Evolutionary conservation across 1,140 invertebrate species (phyloP).

Genomic region (Drosophila burlai): DNA sequence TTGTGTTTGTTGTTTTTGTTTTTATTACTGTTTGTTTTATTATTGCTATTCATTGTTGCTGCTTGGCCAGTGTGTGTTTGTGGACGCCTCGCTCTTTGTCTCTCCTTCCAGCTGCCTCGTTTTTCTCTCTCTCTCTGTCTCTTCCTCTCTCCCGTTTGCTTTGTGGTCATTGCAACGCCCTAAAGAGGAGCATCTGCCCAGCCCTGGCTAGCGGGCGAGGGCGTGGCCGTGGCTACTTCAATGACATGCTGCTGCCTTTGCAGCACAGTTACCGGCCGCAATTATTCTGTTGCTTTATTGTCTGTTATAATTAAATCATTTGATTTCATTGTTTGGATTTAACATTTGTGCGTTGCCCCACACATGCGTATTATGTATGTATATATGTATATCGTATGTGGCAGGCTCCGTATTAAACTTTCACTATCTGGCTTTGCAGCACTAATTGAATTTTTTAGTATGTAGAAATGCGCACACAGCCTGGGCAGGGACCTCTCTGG

Average conservation of each 20-base stretch:
- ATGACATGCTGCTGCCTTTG: slow-evolving; percentile 13
- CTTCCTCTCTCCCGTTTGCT: slow-evolving; percentile 24
- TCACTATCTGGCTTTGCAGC: slow-evolving; percentile 69
- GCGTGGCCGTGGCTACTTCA: slow-evolving; percentile 8
- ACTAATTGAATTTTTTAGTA: slow-evolving; percentile 78
- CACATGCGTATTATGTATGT: background rate
- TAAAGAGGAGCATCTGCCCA: slow-evolving; percentile 12
- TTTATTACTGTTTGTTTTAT: slow-evolving; percentile 32
- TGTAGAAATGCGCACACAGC: slow-evolving; percentile 14
- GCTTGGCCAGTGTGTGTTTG: slow-evolving; percentile 15
- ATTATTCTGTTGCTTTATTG: slow-evolving; percentile 80
- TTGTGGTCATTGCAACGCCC: slow-evolving; percentile 58
- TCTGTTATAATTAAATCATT: slow-evolving; percentile 84
- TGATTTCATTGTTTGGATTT: slow-evolving; percentile 77
- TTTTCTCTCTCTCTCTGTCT: background rate
- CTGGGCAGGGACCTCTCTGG: background rate
- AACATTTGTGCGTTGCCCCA: slow-evolving; percentile 52
- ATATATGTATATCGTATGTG: no score
- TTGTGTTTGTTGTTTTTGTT: slow-evolving; percentile 12
- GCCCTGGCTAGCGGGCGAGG: background rate
- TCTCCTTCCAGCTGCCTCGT: background rate
- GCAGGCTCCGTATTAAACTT: slow-evolving; percentile 56
- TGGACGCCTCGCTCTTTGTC: background rate
- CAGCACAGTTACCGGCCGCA: slow-evolving; percentile 58
- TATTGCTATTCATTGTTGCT: slow-evolving; percentile 50